phyloP scores from a whole-genome alignment of 1,140 invertebrate species.

The Grapholita molesta region DNA sequence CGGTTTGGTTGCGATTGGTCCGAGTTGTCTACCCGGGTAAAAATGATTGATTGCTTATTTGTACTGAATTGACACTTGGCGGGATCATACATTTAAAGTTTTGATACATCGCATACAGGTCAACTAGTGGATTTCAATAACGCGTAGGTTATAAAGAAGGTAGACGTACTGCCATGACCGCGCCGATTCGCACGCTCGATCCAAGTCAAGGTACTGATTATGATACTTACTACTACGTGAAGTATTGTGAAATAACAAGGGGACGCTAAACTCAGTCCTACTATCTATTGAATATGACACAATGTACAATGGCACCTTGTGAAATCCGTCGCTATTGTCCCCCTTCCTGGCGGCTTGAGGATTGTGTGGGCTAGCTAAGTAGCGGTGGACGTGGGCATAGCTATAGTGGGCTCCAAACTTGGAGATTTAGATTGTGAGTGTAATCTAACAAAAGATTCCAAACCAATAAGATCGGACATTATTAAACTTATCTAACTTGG shows the following conservation, averaged over 20 bases:
- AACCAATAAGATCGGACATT: too few relatives aligned
- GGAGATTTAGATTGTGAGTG: background rate
- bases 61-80: too few relatives aligned
- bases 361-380: conserved; percentile 8
- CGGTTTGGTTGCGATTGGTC: too few relatives aligned
- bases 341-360: background rate
- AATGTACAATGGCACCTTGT: conserved; percentile 8
- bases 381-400: background rate
- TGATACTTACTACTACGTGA: background rate
- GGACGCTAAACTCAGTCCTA: background rate
- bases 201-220: background rate
- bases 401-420: background rate
- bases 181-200: background rate
- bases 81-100: too few relatives aligned
- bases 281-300: background rate
- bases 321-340: conserved; percentile 10
- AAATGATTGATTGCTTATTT: too few relatives aligned
- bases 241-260: background rate
- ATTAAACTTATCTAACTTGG: too few relatives aligned
- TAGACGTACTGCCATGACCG: background rate
- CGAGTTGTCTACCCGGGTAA: too few relatives aligned
- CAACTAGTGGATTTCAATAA: background rate
- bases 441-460: background rate
- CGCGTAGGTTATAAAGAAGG: background rate
- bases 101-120: background rate